Evolutionary conservation across 2,113 vertebrate species (phyloP).

Genomic region (Dolichotis patagonum): DNA sequence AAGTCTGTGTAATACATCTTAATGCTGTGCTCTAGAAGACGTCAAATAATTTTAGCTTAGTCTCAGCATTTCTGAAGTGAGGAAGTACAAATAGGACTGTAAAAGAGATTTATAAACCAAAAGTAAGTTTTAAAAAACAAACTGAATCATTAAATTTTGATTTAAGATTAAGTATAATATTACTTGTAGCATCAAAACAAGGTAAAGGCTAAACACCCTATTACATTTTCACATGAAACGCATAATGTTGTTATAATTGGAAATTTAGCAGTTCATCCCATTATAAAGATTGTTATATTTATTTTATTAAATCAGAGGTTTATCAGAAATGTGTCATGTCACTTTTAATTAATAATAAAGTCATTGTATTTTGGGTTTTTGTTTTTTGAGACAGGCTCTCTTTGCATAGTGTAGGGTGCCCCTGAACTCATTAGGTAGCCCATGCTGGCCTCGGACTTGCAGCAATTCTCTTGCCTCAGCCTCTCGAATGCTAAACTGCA

Average conservation of each 20-base stretch:
- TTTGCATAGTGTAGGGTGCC: no score
- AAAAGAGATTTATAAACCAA: not conserved
- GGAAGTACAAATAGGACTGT: not conserved
- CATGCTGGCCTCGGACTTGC: no score
- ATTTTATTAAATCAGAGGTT: not conserved
- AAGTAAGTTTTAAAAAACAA: not conserved
- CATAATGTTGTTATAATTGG: not conserved
- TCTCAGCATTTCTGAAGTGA: not conserved
- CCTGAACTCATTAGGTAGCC: no score
- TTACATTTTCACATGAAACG: not conserved
- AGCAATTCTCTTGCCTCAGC: no score
- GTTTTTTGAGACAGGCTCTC: no score
- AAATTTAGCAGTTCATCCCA: not conserved
- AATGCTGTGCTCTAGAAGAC: not conserved
- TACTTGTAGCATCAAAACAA: not conserved
- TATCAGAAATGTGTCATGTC: not conserved
- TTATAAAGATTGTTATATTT: not conserved
- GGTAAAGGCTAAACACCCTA: not conserved
- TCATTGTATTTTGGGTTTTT: not conserved
- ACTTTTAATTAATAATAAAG: not conserved
- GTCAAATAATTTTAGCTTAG: not conserved
- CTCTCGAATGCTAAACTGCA: no score
- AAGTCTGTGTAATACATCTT: not conserved
- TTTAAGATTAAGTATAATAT: not conserved
- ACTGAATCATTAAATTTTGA: not conserved